phyloP scores from a whole-genome alignment of 2,888 invertebrate genomes.

The Amiota communis region DNA sequence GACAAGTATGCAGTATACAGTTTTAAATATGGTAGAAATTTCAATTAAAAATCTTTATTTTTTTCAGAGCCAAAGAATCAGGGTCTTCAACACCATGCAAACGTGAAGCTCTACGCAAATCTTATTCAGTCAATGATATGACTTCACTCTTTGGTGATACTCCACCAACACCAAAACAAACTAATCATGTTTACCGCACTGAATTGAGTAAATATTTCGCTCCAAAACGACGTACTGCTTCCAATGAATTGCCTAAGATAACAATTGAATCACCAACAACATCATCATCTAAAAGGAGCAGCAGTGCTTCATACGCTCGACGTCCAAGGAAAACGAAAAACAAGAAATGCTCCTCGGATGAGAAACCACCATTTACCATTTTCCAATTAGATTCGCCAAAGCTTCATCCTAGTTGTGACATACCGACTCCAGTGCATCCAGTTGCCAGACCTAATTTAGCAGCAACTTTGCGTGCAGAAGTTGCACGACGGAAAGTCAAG shows the following conservation, averaged over 20 bases:
- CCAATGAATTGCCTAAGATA: slow-evolving; percentile 57
- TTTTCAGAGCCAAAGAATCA: slow-evolving; percentile 29
- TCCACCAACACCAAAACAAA: not conserved
- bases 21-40: too few relatives aligned
- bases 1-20: slow-evolving; percentile 14
- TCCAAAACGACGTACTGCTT: slow-evolving; percentile 14
- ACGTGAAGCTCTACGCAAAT: slow-evolving; percentile 58
- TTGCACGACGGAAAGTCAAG: slow-evolving; percentile 67
- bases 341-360: slow-evolving; percentile 27
- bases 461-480: slow-evolving; percentile 71
- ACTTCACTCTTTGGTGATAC: slow-evolving; percentile 29
- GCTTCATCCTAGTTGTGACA: slow-evolving; percentile 1
- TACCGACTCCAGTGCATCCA: slow-evolving; percentile 69
- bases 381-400: slow-evolving; percentile 47
- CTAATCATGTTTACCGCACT: not conserved
- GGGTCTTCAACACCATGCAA: slow-evolving; percentile 43
- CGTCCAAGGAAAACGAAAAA: slow-evolving; percentile 45
- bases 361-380: slow-evolving; percentile 51
- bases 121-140: slow-evolving; percentile 66
- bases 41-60: too few relatives aligned
- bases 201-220: slow-evolving; percentile 56
- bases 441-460: slow-evolving; percentile 72
- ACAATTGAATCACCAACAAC: slow-evolving; percentile 56
- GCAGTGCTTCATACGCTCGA: slow-evolving; percentile 48
- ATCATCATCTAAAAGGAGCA: slow-evolving; percentile 51